Conservation (phyloP, 2,888 invertebrate species). For the Ganaspis brasiliensis region DNA sequence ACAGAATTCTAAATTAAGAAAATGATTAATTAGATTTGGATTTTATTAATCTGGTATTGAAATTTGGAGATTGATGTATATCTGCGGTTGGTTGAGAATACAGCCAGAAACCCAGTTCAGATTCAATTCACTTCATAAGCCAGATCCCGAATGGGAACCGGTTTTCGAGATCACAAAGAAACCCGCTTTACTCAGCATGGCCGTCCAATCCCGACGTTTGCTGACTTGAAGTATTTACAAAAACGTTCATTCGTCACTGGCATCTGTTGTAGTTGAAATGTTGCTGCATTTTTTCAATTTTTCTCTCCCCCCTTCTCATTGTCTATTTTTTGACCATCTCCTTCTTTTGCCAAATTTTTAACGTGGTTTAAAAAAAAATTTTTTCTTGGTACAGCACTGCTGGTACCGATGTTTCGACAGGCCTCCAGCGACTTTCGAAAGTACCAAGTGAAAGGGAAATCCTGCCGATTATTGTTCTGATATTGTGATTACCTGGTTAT, state of each 20-base stretch:
- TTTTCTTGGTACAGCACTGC: constrained; percentile 9
- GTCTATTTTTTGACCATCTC: constrained; percentile 5
- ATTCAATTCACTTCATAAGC: constrained; percentile 74
- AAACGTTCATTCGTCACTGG: constrained; percentile 43
- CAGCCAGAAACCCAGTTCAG: constrained; percentile 65
- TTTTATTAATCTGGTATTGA: constrained; percentile 47
- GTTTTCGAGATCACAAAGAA: constrained; percentile 74
- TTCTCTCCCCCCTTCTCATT: constrained; percentile 1
- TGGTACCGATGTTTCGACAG: constrained; percentile 28
- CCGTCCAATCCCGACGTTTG: constrained; percentile 43
- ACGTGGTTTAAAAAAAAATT: neutral
- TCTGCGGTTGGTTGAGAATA: constrained; percentile 5
- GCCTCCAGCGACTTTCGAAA: constrained; percentile 53
- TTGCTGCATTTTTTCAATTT: constrained; percentile 31
- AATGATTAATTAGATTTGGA: constrained; percentile 29
- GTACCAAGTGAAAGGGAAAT: constrained; percentile 65
- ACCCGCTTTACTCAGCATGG: constrained; percentile 64
- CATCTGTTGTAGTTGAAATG: constrained; percentile 51
- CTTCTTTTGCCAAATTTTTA: constrained; percentile 36
- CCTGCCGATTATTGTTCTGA: constrained; percentile 61
- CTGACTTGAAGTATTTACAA: constrained; percentile 38
- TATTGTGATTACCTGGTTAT: constrained; percentile 38
- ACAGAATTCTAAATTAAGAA: no score
- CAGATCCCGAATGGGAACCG: constrained; percentile 74
- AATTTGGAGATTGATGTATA: constrained; percentile 36